Base-by-base conservation (phyloP, 2,888 invertebrate species). In the Leptinotarsa peninsularis region DNA sequence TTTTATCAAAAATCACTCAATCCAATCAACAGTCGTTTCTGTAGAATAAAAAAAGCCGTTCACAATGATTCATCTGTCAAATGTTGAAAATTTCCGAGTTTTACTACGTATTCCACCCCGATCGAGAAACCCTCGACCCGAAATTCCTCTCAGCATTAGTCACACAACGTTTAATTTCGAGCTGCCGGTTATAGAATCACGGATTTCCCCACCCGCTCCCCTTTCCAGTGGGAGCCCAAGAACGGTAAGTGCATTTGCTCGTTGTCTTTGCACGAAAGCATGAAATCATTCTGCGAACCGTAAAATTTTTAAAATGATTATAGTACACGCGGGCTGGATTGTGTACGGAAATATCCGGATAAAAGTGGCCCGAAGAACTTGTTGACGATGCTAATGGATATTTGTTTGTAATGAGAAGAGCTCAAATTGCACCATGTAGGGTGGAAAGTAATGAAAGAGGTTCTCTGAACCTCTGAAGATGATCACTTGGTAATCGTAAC, bases 131-230 rank as follows among this genome's bases (percentile, higher is more conserved):
- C n/a, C 49, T 50, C 67, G 67, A 21, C 67, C 10, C 18, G 13
- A 67, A 72, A 74, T 75, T 74, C 54, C 73, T 76, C 63, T 74
- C 71, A 54, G 76, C 75, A 76, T 78, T 78, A 76, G 76, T 76
- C 73, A 76, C 71, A 75, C 73, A 69, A 69, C 75, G 75, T 78
- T 76, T 76, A 78, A 78, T 76, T 78, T 71, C 73, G 70, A 73
- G 75, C 71, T 66, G 68, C 72, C 73, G 75, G 75, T 75, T 77
- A 72, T 71, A 58, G 77, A 49, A 66, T 66, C 27, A 18, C 63
- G 27, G 33, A 33, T 66, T 43, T 63, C 18, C 50, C 66, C 60
- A 71, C 14, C 68, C 17, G 18, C 52, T 52, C 43, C 43, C 43
- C 18, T 18, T 43, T 66, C 66, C 15, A 14, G 14, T 3, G 10